phyloP scores from a whole-genome alignment of 2,797 vertebrate genomes.

The Sarcophilus harrisii region DNA sequence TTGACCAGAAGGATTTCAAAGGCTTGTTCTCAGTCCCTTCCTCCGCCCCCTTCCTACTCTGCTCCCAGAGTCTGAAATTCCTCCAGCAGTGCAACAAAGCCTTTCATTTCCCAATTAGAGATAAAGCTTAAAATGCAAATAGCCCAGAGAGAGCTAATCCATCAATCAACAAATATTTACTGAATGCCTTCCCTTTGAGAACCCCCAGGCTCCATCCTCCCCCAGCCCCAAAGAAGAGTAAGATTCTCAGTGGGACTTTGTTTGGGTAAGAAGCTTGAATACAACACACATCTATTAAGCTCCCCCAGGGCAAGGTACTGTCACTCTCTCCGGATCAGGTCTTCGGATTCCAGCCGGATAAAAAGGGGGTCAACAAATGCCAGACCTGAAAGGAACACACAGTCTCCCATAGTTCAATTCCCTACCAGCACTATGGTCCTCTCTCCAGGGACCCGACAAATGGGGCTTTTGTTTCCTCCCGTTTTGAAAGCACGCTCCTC shows the following conservation, averaged over 20 bases:
- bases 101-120: constrained; percentile 83
- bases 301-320: neutral
- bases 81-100: constrained; percentile 78
- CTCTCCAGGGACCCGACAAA: neutral
- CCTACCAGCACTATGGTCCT: neutral
- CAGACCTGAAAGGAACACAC: neutral
- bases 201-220: neutral
- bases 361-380: neutral
- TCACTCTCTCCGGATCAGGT: neutral
- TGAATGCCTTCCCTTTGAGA: constrained; percentile 63
- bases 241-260: neutral
- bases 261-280: neutral
- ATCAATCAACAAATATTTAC: constrained; percentile 74
- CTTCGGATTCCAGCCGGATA: neutral
- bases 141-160: constrained; percentile 72
- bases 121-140: constrained; percentile 82
- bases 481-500: neutral
- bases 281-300: neutral
- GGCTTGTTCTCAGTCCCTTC: neutral
- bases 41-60: neutral
- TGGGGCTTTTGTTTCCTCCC: neutral
- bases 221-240: neutral
- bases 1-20: constrained; percentile 4
- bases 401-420: neutral
- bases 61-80: constrained; percentile 70